phyloP scores from a whole-genome alignment of 2,888 invertebrate species.

The Drosophila paucipuncta region DNA sequence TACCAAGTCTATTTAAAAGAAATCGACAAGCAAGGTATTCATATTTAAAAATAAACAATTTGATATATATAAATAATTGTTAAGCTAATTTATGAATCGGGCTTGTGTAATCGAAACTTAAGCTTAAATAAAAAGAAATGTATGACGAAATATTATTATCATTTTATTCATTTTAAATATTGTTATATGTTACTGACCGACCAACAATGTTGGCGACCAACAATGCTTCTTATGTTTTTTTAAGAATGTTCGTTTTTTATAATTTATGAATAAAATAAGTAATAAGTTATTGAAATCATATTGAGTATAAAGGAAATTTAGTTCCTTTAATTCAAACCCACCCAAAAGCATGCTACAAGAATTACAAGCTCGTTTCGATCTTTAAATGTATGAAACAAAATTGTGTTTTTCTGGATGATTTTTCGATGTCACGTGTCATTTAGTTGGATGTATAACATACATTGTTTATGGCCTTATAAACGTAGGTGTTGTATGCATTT shows the following conservation, averaged over 20 bases:
- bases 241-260: not conserved
- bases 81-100: not conserved
- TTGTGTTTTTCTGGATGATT: not conserved
- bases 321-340: too few relatives aligned
- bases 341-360: too few relatives aligned
- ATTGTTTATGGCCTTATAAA: too few relatives aligned
- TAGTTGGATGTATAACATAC: too few relatives aligned
- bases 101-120: not conserved
- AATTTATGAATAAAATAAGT: not conserved
- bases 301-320: too few relatives aligned
- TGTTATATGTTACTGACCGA: not conserved
- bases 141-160: not conserved
- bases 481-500: too few relatives aligned
- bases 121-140: not conserved
- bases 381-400: not conserved
- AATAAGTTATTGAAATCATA: too few relatives aligned
- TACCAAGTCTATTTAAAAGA: not conserved
- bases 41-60: not conserved
- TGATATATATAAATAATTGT: not conserved
- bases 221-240: not conserved
- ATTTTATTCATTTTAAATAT: not conserved
- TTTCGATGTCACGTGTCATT: not conserved
- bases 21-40: not conserved
- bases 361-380: too few relatives aligned
- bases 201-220: not conserved